Conservation (phyloP, 2,113 vertebrate species). For the Heteronetta atricapilla region DNA sequence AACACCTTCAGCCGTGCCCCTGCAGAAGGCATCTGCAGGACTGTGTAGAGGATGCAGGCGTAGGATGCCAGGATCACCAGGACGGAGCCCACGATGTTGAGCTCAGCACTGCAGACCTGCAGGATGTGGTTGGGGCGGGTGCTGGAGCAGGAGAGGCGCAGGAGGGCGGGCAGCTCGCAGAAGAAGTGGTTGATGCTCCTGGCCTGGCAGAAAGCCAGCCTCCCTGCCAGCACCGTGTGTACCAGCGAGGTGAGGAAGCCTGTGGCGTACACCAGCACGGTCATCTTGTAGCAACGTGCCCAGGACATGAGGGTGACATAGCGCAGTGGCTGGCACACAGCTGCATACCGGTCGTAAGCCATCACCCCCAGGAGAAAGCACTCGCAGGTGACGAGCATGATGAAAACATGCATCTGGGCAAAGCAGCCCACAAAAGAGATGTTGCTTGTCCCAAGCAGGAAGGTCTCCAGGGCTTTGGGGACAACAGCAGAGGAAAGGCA, state of each 20-base stretch:
- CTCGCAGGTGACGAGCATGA: constrained; percentile 12
- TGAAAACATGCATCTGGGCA: constrained; percentile 25
- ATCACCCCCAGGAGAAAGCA: constrained; percentile 46
- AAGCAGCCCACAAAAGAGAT: constrained; percentile 54
- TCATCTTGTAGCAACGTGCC: neutral
- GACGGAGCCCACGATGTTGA: neutral
- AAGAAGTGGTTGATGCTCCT: constrained; percentile 65
- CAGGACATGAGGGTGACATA: constrained; percentile 42
- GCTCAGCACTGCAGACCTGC: neutral
- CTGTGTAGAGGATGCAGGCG: constrained; percentile 22
- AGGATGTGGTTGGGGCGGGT: neutral
- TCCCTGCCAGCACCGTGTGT: constrained; percentile 28
- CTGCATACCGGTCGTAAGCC: constrained; percentile 49
- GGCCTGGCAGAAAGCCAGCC: constrained; percentile 45
- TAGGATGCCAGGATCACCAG: constrained; percentile 55
- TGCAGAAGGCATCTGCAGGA: neutral
- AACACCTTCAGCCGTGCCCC: neutral
- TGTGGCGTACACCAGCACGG: neutral
- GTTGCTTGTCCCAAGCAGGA: constrained; percentile 44
- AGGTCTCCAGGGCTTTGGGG: constrained; percentile 49
- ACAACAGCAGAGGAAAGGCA: constrained; percentile 37
- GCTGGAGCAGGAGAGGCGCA: constrained; percentile 52
- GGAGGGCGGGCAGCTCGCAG: constrained; percentile 54
- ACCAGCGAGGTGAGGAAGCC: constrained; percentile 52
- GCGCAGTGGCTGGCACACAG: constrained; percentile 51